A percentile compares a stretch with the other conserved stretches of the same genome.
Conservation (phyloP, 2,113 vertebrate genomes). For the Nycticorax nycticorax region DNA sequence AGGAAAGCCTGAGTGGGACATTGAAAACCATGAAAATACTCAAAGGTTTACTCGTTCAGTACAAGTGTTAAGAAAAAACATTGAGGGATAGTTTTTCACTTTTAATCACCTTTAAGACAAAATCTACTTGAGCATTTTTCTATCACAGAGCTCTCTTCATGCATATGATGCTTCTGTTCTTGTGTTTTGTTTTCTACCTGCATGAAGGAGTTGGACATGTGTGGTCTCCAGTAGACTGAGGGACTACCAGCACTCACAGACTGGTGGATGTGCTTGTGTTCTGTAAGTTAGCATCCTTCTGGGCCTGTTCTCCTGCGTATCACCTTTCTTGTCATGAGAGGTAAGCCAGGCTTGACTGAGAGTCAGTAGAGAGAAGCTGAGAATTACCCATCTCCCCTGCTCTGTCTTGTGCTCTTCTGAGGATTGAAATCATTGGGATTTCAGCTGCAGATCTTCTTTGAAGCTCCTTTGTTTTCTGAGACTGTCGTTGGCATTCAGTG, state of each 20-base stretch:
- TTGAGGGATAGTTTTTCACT: not conserved
- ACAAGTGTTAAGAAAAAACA: not conserved
- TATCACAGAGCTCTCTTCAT: not conserved
- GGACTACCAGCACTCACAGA: not conserved
- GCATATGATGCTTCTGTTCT: not conserved
- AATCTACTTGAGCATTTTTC: not conserved
- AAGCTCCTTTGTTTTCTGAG: not conserved
- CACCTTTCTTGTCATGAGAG: not conserved
- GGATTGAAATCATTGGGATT: not conserved
- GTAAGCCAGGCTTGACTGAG: not conserved
- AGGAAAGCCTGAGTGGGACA: not conserved
- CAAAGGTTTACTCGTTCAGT: not conserved
- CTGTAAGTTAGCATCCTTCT: not conserved
- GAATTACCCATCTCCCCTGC: not conserved
- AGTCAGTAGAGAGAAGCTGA: not conserved
- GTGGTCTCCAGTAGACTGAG: not conserved
- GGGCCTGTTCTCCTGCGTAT: not conserved
- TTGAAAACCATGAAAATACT: not conserved
- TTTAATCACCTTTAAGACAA: not conserved
- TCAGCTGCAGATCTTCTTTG: not conserved
- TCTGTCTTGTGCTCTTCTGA: not conserved
- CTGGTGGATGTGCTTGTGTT: not conserved
- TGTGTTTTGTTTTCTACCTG: not conserved
- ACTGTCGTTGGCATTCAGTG: not conserved
- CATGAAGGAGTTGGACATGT: not conserved